Evolutionary conservation across 2,797 vertebrate genomes (phyloP).

Genomic region (Schizothorax lantsangensis): DNA sequence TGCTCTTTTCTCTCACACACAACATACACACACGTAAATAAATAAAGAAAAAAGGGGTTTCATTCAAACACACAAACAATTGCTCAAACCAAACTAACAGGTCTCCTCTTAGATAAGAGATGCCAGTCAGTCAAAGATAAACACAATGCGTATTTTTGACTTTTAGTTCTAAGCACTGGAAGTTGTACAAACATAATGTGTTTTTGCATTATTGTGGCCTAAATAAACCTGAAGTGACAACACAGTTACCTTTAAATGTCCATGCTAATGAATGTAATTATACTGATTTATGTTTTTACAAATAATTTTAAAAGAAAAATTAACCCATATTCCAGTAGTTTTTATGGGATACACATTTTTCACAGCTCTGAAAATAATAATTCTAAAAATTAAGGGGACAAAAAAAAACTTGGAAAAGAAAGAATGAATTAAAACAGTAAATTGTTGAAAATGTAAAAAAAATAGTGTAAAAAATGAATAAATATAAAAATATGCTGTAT

Average conservation of each 20-base stretch:
- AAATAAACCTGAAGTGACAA: neutral
- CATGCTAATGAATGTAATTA: neutral
- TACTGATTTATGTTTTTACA: neutral
- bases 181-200: neutral
- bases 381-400: neutral
- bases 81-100: neutral
- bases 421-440: neutral
- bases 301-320: neutral
- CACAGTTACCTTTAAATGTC: neutral
- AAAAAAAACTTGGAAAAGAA: neutral
- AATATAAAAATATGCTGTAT: neutral
- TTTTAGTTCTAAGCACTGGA: neutral
- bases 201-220: neutral
- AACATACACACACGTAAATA: slow-evolving; percentile 41
- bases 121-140: slow-evolving; percentile 4
- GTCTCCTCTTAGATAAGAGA: neutral
- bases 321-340: neutral
- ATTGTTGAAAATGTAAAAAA: neutral
- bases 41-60: neutral
- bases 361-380: neutral
- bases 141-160: neutral
- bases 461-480: neutral
- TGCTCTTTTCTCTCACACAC: slow-evolving; percentile 19
- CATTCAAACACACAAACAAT: slow-evolving; percentile 9
- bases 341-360: neutral